Base-by-base conservation (phyloP, 2,797 vertebrate species). In the Neopelma chrysocephalum region DNA sequence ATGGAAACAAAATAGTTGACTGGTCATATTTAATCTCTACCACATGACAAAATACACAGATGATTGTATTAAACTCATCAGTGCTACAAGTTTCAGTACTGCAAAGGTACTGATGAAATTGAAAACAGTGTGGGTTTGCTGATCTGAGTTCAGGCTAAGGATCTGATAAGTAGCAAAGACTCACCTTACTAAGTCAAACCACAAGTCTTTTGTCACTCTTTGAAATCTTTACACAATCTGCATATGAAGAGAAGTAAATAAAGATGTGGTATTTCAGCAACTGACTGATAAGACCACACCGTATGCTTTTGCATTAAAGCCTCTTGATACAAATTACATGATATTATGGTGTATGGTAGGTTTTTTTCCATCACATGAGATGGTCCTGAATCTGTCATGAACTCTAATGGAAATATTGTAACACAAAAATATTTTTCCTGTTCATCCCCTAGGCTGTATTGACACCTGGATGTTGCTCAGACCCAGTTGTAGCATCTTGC, bases 21-120 rank as follows among this genome's bases (percentile, higher is more conserved):
- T 72, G 36, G 80, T 73, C 36, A 89, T 90, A 95, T 95, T 73
- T 83, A 66, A 78, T 68, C 12, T 82, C 87, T 88, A 19, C 21
- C 26, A 82, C 45, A 14, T 91, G 54, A 82, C 11, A 82, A 87
- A 87, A 77, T 45, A 13, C 38, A 54, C 12, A 14, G 20, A 69
- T 76, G 11, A 83, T 8, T 72, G 20, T 43, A 51, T 51, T 34
- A 51, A 89, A 56, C 31, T 83, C 10, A 27, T 70, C 51, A 70
- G 10, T 42, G 15, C 54, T 90, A 60, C 3, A 92, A 48, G 34
- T 65, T 95, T 93, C 36, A 60, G 3, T 79, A 60, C 18, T 54
- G 27, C 64, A 85, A 82, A 60, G 3, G 17, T 34, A 69, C 13
- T 43, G 36, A 36, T 69, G 36, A 62, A 72, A 43, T 48, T 58